Base-by-base conservation (phyloP, 2,888 invertebrate genomes). In the Papilio elwesi region DNA sequence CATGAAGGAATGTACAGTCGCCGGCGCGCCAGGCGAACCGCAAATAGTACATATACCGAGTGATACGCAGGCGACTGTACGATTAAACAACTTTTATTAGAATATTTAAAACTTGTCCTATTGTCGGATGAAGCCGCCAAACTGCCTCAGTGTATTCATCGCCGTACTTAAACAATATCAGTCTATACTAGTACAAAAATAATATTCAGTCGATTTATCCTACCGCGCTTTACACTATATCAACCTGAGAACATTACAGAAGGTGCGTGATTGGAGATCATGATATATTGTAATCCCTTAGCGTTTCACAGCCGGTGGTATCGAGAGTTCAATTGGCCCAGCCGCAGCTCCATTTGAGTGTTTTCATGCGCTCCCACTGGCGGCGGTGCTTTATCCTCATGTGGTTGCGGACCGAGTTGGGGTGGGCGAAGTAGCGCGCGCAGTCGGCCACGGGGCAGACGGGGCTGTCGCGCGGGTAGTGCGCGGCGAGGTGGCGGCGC, bases 381-480 rank as follows among this genome's bases (percentile, higher is more conserved):
- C 95, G 92, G 65, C 96, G 95, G 90, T 97, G 97, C 89, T 97
- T 97, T 84, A 96, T 95, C 81, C 97, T 94, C 97, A 97, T 97
- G 91, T 97, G 97, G 93, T 97, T 97, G 82, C 97, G 95, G 79
- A 97, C 97, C 74, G 97, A 97, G 93, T 97, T 97, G 76, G 97
- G 97, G 90, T 97, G 97, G 76, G 96, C 95, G 90, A 97, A 97
- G 79, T 94, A 94, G 77, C 96, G 95, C 70, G 96, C 96, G 90
- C 97, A 97, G 78, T 95, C 94, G 74, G 95, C 91, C 71, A 97
- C 97, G 55, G 97, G 97, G 91, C 97, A 97, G 77, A 95, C 95
- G 78, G 96, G 96, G 87, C 97, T 97, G 92, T 97, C 97, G 82
- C 97, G 95, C 76, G 97, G 97, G 94, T 97, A 97, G 93, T 97